Conservation (phyloP, 1,140 invertebrate genomes). For the Galleria mellonella region DNA sequence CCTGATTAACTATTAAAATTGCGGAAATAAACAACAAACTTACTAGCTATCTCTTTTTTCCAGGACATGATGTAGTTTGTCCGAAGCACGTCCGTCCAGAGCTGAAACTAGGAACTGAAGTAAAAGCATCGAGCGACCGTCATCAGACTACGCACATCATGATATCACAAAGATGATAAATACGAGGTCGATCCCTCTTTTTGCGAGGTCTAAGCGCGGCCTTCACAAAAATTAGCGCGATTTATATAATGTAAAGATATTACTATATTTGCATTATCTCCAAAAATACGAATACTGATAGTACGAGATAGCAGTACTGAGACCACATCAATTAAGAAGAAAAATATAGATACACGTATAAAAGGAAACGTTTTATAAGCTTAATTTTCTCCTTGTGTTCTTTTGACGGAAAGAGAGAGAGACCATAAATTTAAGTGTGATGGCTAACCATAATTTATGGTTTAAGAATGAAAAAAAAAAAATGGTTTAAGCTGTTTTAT, state of each 20-base stretch:
- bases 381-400: no score
- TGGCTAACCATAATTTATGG: no score
- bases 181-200: slow-evolving; percentile 52
- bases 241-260: slow-evolving; percentile 54
- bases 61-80: slow-evolving; percentile 16
- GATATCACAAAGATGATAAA: slow-evolving; percentile 53
- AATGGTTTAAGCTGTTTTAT: no score
- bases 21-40: no score
- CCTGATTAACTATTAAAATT: no score
- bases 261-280: slow-evolving; percentile 49
- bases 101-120: slow-evolving; percentile 6
- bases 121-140: slow-evolving; percentile 36
- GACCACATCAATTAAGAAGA: slow-evolving; percentile 28
- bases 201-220: slow-evolving; percentile 50
- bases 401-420: no score
- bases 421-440: no score
- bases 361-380: no score
- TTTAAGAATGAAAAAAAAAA: no score
- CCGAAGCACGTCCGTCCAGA: no score
- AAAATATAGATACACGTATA: no score
- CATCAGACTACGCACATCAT: slow-evolving; percentile 51
- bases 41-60: slow-evolving; percentile 36
- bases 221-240: slow-evolving; percentile 64
- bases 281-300: slow-evolving; percentile 41
- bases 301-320: slow-evolving; percentile 41